Base-by-base conservation (phyloP, 2,797 vertebrate genomes). In the Selene dorsalis region DNA sequence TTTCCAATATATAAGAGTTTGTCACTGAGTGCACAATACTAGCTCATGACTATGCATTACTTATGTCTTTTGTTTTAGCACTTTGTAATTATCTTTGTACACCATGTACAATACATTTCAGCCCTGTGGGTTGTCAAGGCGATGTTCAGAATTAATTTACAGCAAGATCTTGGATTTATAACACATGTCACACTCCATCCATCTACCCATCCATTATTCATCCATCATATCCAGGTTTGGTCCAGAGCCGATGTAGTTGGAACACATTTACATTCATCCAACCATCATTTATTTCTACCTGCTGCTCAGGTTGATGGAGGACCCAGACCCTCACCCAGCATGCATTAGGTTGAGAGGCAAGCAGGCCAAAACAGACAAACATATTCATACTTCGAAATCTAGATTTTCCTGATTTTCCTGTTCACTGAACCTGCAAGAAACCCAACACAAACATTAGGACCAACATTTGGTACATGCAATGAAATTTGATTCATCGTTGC, bases 111-210 rank as follows among this genome's bases (percentile, higher is more conserved):
- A 53, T 62, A 64, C 35, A 71, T 79, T 67, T 74, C 41, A 64
- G 48, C 39, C 35, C 63, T 1, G 13, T 17, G 22, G 38, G 73
- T 70, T 71, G 75, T 75, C 69, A 58, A 58, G 50, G 62, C 28
- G 35, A 62, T 56, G 68, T 73, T 75, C 53, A 72, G 59, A 69
- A 69, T 84, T 78, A 13, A 69, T 88, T 82, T 53, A 56, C 24
- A 64, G 32, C 38, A 26, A 32, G 73, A 80, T 64, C 56, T 69
- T 60, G 35, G 69, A 85, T 89, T 86, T 85, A 61, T 72, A 77
- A 82, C 65, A 55, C 70, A 39, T 39, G 50, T 77, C 76, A 62
- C 14, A 7, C 63, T 64, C 55, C 48, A 56, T 70, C 65, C 41
- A n/a, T 65, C 32, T 50, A 43, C 43, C 32, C 73, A 84, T 76